A percentile compares a stretch with the other conserved stretches of the same genome.
Evolutionary conservation across 2,888 invertebrate species (phyloP).

Genomic region (Dolichomitus sp.): DNA sequence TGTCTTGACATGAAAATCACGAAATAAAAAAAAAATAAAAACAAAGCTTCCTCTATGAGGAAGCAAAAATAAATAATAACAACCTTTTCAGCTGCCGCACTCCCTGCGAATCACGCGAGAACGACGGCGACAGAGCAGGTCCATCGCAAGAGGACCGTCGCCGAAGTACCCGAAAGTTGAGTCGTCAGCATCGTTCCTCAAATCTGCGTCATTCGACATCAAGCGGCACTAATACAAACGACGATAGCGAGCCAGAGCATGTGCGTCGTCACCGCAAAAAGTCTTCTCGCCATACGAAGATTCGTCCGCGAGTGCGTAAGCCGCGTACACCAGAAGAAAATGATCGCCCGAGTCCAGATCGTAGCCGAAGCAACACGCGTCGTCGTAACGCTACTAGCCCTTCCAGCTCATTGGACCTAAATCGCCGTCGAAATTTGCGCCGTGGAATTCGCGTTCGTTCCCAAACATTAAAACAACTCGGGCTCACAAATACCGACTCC

Average conservation of each 20-base stretch:
- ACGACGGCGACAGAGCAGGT: not conserved
- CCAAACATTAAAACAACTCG: not conserved
- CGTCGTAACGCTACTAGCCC: not conserved
- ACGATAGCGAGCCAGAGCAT: not conserved
- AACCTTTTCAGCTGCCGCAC: constrained; percentile 6
- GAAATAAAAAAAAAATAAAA: not conserved
- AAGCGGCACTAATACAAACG: constrained; percentile 45
- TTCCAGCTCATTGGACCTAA: not conserved
- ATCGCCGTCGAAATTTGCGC: not conserved
- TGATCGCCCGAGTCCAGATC: not conserved
- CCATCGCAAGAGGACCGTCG: constrained; percentile 32
- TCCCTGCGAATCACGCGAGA: constrained; percentile 20
- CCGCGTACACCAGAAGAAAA: not conserved
- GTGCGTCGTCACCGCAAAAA: constrained; percentile 26
- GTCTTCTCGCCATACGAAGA: not conserved
- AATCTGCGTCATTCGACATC: constrained; percentile 8
- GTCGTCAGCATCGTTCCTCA: not conserved
- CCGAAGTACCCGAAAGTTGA: not conserved
- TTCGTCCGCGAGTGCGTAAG: not conserved
- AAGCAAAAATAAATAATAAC: not conserved
- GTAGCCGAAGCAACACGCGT: constrained; percentile 13
- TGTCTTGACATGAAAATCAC: no score
- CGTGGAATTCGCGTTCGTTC: not conserved
- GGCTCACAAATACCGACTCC: not conserved
- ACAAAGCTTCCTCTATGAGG: no score